Base-by-base conservation (phyloP, 1,140 invertebrate species). In the Brachionus calyciflorus region DNA sequence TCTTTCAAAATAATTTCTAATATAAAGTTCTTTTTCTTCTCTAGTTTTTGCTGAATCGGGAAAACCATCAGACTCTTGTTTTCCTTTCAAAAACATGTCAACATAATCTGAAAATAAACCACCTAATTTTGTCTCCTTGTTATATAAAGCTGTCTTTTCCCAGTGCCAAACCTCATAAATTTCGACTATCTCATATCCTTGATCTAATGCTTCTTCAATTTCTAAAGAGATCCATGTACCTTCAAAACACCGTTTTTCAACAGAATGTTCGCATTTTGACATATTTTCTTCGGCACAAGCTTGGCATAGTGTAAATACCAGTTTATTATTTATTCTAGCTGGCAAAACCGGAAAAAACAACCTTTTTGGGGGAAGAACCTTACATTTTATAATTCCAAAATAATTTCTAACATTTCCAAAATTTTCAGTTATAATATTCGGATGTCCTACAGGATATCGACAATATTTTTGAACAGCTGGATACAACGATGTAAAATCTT, bases 171-270 rank as follows among this genome's bases (percentile, higher is more conserved):
- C 80, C 78, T 86, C 83, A 44, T 78, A 80, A 24, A 85, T 79
- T 17, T 82, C 55, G 3, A 82, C 0, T 28, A 87, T 79, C 69
- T 77, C 77, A 57, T 86, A 85, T 1, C 82, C 83, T 57, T 78
- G 77, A 33, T 81, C 57, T 0, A 83, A 26, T 0, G 85, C 84
- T 75, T 82, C 80, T 30, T 69, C 21, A 5, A 86, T 12, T 79
- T 86, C 85, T 19, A 82, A 79, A 9, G 79, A 78, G 0, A 82
- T 80, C 81, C 82, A 86, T 3, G 82, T 84, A 57, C 84, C 84
- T 0, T 79, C 9, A 86, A 77, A 0, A 70, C 26, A 30, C 83
- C 76, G 46, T 85, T 37, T 78, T 79, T 86, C 83, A n/a, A 10
- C 1, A 53, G 79, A 82, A 37, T 37, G 33, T 37, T 3, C 9